Evolutionary conservation across 2,113 vertebrate genomes (phyloP).

Genomic region (Sminthopsis crassicaudata): DNA sequence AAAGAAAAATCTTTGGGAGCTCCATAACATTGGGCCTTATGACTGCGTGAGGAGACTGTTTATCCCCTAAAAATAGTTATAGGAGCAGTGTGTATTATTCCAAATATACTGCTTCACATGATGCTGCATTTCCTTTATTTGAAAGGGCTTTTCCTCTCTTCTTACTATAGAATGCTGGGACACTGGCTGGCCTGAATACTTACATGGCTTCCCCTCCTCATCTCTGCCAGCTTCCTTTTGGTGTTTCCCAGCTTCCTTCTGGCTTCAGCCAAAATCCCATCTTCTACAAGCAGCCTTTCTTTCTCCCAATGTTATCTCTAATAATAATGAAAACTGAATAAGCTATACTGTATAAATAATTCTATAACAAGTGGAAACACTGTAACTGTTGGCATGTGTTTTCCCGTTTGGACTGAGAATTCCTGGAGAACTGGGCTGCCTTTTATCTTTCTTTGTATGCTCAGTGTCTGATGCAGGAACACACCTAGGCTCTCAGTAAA

Average conservation of each 20-base stretch:
- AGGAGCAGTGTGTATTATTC: neutral
- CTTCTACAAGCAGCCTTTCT: neutral
- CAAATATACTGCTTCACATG: neutral
- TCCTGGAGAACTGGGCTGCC: neutral
- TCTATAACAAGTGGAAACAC: neutral
- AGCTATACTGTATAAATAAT: neutral
- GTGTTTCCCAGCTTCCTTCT: neutral
- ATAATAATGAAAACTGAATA: neutral
- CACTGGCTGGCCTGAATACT: neutral
- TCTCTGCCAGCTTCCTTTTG: neutral
- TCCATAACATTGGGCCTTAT: neutral
- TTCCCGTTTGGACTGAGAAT: neutral
- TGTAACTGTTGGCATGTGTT: neutral
- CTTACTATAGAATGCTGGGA: neutral
- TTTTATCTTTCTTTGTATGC: neutral
- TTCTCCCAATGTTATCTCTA: neutral
- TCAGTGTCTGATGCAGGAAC: neutral
- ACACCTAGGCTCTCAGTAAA: neutral
- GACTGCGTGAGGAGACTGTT: neutral
- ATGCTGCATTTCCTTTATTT: neutral
- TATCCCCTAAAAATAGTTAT: neutral
- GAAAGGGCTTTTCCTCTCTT: neutral
- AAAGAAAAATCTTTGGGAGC: neutral
- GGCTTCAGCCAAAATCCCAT: neutral
- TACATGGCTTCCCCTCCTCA: neutral